Evolutionary conservation across 2,888 invertebrate species (phyloP), one percentile per base, ranked within the genome.

Genomic region (Eupithecia pulchellata): DNA sequence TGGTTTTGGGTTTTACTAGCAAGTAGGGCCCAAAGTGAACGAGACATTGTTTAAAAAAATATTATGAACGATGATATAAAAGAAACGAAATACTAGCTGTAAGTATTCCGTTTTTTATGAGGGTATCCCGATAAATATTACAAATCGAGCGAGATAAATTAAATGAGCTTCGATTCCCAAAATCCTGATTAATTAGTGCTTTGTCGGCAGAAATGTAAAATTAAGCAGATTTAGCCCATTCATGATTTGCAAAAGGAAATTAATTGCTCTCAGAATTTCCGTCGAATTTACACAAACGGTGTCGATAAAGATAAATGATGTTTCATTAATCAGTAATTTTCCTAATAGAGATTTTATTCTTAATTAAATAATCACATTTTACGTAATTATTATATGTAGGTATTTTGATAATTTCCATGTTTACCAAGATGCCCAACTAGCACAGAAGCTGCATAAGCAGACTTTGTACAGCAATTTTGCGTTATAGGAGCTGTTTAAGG

Each of bases 241-340:
- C 64, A 71, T 67, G 66, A 71, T 67, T 71, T 64, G 64, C 64
- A 62, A 67, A 71, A 64, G 71, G 64, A 71, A 71, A 71, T 71
- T 71, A 64, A 71, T 71, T 67, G 64, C 67, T 30, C 29, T n/a
- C 34, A 14, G 29, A 55, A 32, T 58, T 71, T 66, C 66, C 30
- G 36, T 39, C 32, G 36, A 69, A 61, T 66, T 34, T 39, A 66
- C 66, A 58, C 20, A 66, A 71, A 58, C n/a, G 5, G 29, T 17
- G 42, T 25, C 66, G 71, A 69, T 71, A 27, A 61, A 67, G 71
- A 71, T 71, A 60, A 67, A 71, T 71, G 29, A 66, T 63, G 58
- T 63, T 30, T 47, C 71, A 67, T 71, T 71, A 67, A 60, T 70
- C 70, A 70, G 61, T 42, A 42, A 39, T 71, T 70, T n/a, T 52